These are phyloP conservation scores for Zaprionus obscuricornis DNA, from an alignment of 2,888 invertebrate genomes.

Conservation along the genomic window DNA sequence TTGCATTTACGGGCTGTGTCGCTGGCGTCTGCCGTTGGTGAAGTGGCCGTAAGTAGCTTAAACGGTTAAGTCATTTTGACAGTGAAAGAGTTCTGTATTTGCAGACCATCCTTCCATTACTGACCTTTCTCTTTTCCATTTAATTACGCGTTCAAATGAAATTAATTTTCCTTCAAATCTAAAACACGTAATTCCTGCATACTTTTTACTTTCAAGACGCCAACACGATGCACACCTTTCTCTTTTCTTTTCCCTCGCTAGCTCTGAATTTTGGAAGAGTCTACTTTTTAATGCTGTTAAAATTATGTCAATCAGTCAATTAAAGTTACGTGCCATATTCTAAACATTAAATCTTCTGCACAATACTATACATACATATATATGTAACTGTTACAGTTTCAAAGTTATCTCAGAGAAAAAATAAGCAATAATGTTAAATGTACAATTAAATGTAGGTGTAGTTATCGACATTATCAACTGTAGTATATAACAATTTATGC, in stretches of 20 bases:
- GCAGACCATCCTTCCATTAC: conserved; percentile 11
- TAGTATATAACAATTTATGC: too few species aligned
- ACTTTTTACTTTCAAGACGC: conserved; percentile 35
- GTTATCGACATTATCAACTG: too few species aligned
- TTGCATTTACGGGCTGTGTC: conserved; percentile 52
- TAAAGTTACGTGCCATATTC: conserved; percentile 15
- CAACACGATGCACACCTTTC: conserved; percentile 21
- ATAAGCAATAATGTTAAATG: too few species aligned
- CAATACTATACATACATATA: background rate
- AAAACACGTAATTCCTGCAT: conserved; percentile 55
- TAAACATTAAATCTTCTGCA: background rate
- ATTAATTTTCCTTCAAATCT: conserved; percentile 64
- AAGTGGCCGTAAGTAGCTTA: conserved; percentile 73
- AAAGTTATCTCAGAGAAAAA: too few species aligned
- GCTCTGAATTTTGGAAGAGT: too few species aligned
- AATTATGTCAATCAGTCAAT: conserved; percentile 74
- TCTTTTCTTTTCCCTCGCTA: too few species aligned
- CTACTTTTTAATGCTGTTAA: conserved; percentile 63
- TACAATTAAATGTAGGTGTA: too few species aligned
- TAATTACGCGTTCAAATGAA: conserved; percentile 74
- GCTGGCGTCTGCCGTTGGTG: conserved; percentile 15
- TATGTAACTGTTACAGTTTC: background rate
- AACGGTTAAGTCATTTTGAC: conserved; percentile 50
- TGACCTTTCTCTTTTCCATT: conserved; percentile 58
- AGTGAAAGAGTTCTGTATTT: conserved; percentile 2